Evolutionary conservation across 2,113 vertebrate species (phyloP), one percentile per base, ranked within the genome.

Genomic region (Sialia sialis): DNA sequence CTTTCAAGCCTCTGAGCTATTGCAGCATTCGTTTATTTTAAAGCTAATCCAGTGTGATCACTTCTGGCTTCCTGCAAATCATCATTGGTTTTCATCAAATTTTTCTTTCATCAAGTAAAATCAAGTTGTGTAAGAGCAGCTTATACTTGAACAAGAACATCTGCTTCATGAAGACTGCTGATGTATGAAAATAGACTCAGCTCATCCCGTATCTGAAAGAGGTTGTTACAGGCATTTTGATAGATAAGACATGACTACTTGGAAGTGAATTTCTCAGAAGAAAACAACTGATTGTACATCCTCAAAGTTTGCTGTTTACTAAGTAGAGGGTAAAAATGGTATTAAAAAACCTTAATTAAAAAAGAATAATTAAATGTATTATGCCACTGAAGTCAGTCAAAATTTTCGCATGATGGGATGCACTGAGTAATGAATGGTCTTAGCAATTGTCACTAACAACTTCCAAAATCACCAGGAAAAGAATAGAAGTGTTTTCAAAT

Each of bases 401-500:
- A 43, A 32, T 34, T 70, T 78, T 7, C 66, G 58, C 34, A 43
- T 2, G 5, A 75, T 16, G 8, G 2, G 2, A 81, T 41, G 25
- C 21, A 68, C 17, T 20, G 15, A 23, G 8, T 34, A 74, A 70
- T 1, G 27, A 73, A 70, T 2, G 29, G 30, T 23, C 76, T 48
- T 9, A n/a, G 54, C 21, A 69, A 26, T 4, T 49, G 8, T 9
- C 67, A 93, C 6, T 30, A 48, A 8, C 44, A 80, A 8, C 41
- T 88, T 21, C 36, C 15, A 30, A 85, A 90, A 48, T 29, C 11
- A 59, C 15, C 13, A 29, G 7, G 14, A 26, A 34, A 66, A 86
- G 17, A 72, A n/a, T 27, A 4, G 4, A 75, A 38, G 19, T 48
- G 59, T 94, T 90, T 96, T 93, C 94, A 93, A 96, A 97, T 84